Percentiles rank a stretch among this genome's conserved stretches.
Conservation (phyloP, 2,113 vertebrate species). For the Elaphurus davidianus region DNA sequence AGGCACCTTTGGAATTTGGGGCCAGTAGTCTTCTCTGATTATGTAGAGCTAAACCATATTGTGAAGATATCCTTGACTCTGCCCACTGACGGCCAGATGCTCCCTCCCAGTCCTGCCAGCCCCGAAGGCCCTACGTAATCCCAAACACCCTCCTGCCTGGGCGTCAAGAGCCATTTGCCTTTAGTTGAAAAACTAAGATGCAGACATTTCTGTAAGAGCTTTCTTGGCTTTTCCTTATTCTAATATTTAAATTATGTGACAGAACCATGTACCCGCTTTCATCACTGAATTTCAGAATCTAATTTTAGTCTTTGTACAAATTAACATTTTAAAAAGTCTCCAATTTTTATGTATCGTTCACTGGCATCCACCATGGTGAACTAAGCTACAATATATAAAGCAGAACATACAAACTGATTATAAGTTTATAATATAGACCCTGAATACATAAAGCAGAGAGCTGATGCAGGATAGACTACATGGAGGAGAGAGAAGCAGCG, state of each 20-base stretch:
- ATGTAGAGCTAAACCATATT: background rate
- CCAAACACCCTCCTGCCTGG: background rate
- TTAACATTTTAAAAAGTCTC: background rate
- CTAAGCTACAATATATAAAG: background rate
- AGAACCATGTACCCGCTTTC: background rate
- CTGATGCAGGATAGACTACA: fast-evolving
- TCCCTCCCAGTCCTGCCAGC: background rate
- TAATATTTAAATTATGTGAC: background rate
- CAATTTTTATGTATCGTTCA: background rate
- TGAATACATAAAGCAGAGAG: fast-evolving
- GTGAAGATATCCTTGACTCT: background rate
- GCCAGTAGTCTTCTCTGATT: background rate
- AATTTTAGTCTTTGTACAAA: background rate
- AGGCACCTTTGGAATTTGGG: background rate
- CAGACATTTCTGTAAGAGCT: background rate
- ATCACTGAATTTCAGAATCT: background rate
- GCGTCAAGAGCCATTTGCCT: background rate
- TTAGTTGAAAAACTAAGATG: background rate
- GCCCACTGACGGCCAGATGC: background rate
- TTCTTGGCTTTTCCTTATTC: background rate
- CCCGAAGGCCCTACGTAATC: fast-evolving
- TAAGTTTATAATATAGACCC: background rate
- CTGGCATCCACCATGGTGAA: background rate
- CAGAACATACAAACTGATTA: background rate
- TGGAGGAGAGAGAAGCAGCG: background rate